Percentiles rank a stretch among this genome's conserved stretches.
Conservation (phyloP, 2,797 vertebrate species). For the Ataeniobius toweri region DNA sequence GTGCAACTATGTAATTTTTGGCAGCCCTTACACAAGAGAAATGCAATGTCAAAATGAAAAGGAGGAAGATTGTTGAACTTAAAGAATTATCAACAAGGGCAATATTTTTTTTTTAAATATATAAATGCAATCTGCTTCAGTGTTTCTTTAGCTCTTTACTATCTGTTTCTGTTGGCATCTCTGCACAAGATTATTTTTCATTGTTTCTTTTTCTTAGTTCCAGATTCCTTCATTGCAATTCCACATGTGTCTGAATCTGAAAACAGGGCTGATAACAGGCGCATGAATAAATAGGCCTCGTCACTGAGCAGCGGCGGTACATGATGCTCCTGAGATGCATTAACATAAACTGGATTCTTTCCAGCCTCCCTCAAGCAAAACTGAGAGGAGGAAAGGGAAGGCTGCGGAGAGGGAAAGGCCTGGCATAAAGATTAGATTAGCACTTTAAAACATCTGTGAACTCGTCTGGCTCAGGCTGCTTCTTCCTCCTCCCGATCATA, state of each 20-base stretch:
- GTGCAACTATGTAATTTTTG: constrained; percentile 25
- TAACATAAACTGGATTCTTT: constrained; percentile 71
- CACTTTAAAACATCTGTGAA: constrained; percentile 87
- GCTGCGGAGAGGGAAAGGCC: constrained; percentile 69
- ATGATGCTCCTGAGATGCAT: constrained; percentile 82
- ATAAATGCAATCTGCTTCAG: constrained; percentile 22
- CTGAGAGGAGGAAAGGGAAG: constrained; percentile 49
- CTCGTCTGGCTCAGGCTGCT: constrained; percentile 76
- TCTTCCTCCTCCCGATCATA: constrained; percentile 76
- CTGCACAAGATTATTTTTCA: constrained; percentile 47
- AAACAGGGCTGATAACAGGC: constrained; percentile 73
- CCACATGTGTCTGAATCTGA: constrained; percentile 70
- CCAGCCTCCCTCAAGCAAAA: constrained; percentile 61
- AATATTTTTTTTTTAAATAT: constrained; percentile 45
- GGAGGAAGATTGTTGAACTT: constrained; percentile 58
- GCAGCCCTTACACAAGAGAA: constrained; percentile 31
- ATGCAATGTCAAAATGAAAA: constrained; percentile 52
- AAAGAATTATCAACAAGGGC: constrained; percentile 61
- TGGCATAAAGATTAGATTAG: constrained; percentile 87
- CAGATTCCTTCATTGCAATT: constrained; percentile 68
- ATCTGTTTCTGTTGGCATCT: constrained; percentile 35
- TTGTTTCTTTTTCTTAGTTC: constrained; percentile 36
- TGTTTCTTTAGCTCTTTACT: constrained; percentile 23
- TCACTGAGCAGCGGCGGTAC: constrained; percentile 63
- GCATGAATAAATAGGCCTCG: constrained; percentile 66